These are phyloP conservation scores for Creontiades dilutus DNA, from an alignment of 2,888 invertebrate species.

Conservation along the genomic window DNA sequence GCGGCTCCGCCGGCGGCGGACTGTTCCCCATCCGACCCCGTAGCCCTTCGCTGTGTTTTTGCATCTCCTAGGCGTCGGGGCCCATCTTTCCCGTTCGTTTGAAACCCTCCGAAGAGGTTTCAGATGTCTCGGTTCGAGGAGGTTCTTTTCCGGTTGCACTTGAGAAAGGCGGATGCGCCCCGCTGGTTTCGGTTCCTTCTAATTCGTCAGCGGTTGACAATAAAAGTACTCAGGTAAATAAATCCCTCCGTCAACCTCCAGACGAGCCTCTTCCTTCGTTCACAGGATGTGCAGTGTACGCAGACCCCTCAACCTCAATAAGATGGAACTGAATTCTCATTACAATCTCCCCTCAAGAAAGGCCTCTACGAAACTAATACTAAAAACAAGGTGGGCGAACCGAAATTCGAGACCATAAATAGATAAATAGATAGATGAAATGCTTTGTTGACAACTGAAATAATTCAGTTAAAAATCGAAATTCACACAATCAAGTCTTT, in stretches of 20 bases:
- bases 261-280: not conserved
- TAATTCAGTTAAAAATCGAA: too few species aligned
- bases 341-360: too few species aligned
- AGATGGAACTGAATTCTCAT: not conserved
- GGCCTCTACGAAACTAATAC: too few species aligned
- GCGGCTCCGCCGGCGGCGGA: slow-evolving; percentile 77
- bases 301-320: not conserved
- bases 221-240: slow-evolving; percentile 4
- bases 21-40: slow-evolving; percentile 76
- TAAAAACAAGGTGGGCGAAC: too few species aligned
- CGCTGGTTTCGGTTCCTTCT: not conserved
- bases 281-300: not conserved
- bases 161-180: not conserved
- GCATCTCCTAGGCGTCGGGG: slow-evolving; percentile 76
- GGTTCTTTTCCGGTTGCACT: slow-evolving; percentile 25
- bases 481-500: too few species aligned
- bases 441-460: too few species aligned
- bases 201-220: slow-evolving; percentile 46
- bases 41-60: slow-evolving; percentile 79
- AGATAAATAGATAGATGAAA: too few species aligned
- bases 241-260: not conserved
- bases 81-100: slow-evolving; percentile 5
- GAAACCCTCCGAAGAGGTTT: not conserved
- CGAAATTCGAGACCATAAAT: too few species aligned
- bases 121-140: not conserved